phyloP scores from a whole-genome alignment of 1,140 invertebrate species.

The Archegozetes longisetosus region DNA sequence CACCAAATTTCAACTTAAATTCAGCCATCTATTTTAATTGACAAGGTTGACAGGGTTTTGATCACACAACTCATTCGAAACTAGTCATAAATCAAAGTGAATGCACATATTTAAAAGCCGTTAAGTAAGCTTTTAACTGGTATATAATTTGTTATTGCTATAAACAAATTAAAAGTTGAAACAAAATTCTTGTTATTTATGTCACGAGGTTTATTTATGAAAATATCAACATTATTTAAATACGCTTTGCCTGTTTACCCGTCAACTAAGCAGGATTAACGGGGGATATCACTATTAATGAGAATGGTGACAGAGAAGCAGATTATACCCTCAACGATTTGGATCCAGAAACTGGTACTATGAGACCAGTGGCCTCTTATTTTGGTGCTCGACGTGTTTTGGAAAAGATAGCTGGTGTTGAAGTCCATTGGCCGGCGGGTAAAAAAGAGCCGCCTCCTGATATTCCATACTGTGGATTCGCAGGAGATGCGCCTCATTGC shows the following conservation, averaged over 20 bases:
- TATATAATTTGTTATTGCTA: too few species aligned
- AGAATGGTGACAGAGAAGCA: slow-evolving; percentile 65
- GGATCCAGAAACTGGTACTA: slow-evolving; percentile 59
- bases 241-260: slow-evolving; percentile 11
- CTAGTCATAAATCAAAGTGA: too few species aligned
- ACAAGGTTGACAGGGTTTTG: too few species aligned
- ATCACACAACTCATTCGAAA: too few species aligned
- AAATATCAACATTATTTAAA: too few species aligned
- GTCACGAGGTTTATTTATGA: slow-evolving; percentile 13
- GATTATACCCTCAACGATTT: slow-evolving; percentile 67
- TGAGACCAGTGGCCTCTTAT: slow-evolving; percentile 41
- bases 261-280: slow-evolving; percentile 43
- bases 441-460: slow-evolving; percentile 25
- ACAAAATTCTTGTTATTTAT: not conserved
- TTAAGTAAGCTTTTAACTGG: too few species aligned
- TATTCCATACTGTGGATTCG: slow-evolving; percentile 18
- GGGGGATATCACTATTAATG: slow-evolving; percentile 63
- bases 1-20: too few species aligned
- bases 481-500: slow-evolving; percentile 15
- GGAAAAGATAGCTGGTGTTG: slow-evolving; percentile 46
- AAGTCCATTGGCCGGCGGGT: slow-evolving; percentile 65
- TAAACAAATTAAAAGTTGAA: too few species aligned
- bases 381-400: slow-evolving; percentile 45
- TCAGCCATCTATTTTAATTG: too few species aligned
- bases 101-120: too few species aligned